Conservation (phyloP, 2,797 vertebrate species). For the Mormyrops boulengeri region DNA sequence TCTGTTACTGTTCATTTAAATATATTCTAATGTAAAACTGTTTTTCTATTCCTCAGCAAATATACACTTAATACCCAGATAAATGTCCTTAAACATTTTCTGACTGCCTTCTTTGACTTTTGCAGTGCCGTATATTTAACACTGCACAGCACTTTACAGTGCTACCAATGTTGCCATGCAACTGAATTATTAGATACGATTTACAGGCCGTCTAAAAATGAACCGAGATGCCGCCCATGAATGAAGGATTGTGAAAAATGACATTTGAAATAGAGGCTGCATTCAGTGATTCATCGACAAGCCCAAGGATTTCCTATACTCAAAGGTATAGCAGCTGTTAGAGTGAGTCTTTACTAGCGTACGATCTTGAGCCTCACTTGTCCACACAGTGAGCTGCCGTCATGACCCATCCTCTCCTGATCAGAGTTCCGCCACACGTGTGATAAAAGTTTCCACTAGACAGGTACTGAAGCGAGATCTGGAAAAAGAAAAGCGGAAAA, state of each 20-base stretch:
- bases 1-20: not conserved
- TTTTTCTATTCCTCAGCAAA: not conserved
- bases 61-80: not conserved
- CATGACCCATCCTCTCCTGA: constrained; percentile 73
- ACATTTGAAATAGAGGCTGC: not conserved
- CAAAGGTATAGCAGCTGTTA: not conserved
- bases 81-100: not conserved
- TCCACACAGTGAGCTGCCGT: constrained; percentile 84
- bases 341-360: not conserved
- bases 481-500: not conserved
- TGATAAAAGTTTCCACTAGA: constrained; percentile 61
- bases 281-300: not conserved
- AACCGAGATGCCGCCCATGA: not conserved
- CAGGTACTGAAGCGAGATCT: constrained; percentile 80
- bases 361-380: constrained; percentile 42
- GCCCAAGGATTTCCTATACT: not conserved
- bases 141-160: not conserved
- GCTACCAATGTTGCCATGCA: not conserved
- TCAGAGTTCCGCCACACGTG: constrained; percentile 79
- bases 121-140: not conserved
- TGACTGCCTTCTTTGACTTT: not conserved
- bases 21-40: not conserved
- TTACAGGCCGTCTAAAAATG: not conserved
- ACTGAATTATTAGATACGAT: not conserved
- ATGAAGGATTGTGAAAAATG: not conserved